Evolutionary conservation across 1,140 invertebrate species (phyloP).

Genomic region (Sminthurinus signatus): DNA sequence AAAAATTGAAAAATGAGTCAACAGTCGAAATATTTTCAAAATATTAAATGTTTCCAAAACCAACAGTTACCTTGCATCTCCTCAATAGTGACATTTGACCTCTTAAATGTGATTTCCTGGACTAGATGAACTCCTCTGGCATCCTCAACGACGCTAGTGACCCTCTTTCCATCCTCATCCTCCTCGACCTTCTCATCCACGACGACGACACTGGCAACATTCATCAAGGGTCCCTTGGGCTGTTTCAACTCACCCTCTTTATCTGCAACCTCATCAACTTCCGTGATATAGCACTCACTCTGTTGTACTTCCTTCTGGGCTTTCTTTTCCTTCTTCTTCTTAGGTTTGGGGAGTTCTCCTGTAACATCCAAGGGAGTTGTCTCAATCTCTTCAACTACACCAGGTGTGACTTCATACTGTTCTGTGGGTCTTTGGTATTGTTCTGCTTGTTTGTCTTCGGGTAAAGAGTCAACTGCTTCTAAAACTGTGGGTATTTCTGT

Average conservation of each 20-base stretch:
- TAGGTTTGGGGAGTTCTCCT: not conserved
- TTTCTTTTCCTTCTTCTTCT: not conserved
- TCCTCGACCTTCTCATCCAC: conserved; percentile 8
- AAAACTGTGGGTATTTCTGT: not conserved
- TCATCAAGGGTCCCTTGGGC: not conserved
- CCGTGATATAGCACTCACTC: not conserved
- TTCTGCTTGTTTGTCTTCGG: not conserved
- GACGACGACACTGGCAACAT: not conserved
- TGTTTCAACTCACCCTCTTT: conserved; percentile 10
- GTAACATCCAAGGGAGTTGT: not conserved
- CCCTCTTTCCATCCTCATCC: not conserved
- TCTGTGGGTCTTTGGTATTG: not conserved
- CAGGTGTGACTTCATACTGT: not conserved
- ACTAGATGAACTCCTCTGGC: conserved; percentile 1
- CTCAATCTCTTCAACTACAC: no score
- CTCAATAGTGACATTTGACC: conserved; percentile 1
- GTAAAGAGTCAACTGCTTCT: not conserved
- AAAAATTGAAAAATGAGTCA: no score
- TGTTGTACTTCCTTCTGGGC: not conserved
- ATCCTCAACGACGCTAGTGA: conserved; percentile 8
- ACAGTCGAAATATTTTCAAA: not conserved
- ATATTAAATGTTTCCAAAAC: not conserved
- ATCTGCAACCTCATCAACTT: conserved; percentile 4
- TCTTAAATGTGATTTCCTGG: conserved; percentile 14
- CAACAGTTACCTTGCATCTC: not conserved